Base-by-base conservation (phyloP, 2,888 invertebrate species). In the Trichogramma evanescens region DNA sequence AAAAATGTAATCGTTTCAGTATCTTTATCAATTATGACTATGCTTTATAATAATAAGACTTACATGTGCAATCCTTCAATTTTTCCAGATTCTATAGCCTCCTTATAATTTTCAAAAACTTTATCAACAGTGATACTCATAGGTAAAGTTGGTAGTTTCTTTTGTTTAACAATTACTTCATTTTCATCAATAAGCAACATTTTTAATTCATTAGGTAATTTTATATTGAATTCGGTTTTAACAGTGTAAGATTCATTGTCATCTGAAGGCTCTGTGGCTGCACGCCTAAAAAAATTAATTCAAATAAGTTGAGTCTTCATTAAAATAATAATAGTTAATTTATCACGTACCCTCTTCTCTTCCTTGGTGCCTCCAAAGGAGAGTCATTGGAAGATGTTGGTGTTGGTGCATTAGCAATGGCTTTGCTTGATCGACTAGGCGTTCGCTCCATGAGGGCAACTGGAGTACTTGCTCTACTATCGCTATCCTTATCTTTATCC, bases 151-250 rank as follows among this genome's bases (percentile, higher is more conserved):
- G 88, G 84, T 6, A 93, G 80, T 79, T 95, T 93, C 73, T 91
- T 90, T 71, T 95, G 93, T 38, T 92, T 82, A 0, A 88, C 89
- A 59, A 97, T 88, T 1, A 92, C 86, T 74, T 96, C 95, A 90
- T 93, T 95, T 78, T 97, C 97, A 76, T 97, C 96, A 0, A 95
- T 93, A 1, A 97, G 82, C 85, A 92, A 91, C 4, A 90, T 89
- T 76, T 95, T 95, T 4, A 97, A 79, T 73, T 94, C 93, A 72
- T 97, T 95, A 0, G 96, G 95, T 59, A 97, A 88, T 79, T 90
- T 91, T 40, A 97, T 90, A 80, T 93, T 91, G 2, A 96, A 87
- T 78, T 94, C 93, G 4, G 72, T 69, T 65, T 75, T 76, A 4
- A 72, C 65, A 6, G 71, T 68, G 63, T 70, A 74, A 42, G 76